Percentiles rank a stretch among this genome's conserved stretches.
These are phyloP conservation scores for Nephila pilipes DNA, from an alignment of 1,140 invertebrate genomes.

Conservation along the genomic window DNA sequence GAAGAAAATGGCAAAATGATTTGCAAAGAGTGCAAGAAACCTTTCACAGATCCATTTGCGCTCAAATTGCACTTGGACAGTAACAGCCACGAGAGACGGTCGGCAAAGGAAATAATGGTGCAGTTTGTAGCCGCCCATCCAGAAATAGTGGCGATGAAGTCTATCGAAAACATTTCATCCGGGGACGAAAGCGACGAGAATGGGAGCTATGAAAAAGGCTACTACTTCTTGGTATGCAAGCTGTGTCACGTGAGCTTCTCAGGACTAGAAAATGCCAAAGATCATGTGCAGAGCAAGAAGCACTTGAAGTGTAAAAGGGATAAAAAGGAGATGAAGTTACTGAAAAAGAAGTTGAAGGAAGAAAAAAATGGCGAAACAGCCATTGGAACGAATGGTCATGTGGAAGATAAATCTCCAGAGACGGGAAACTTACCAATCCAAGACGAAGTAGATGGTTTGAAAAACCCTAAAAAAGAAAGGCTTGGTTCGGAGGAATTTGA, in stretches of 20 bases:
- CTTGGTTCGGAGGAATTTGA: not conserved
- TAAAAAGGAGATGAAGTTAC: not conserved
- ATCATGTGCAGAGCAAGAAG: constrained; percentile 41
- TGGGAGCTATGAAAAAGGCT: not conserved
- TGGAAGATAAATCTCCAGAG: not conserved
- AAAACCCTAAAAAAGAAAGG: not conserved
- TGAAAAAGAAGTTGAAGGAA: not conserved
- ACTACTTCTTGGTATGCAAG: constrained; percentile 52
- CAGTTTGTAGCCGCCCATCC: constrained; percentile 3
- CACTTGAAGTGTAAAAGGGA: constrained; percentile 21
- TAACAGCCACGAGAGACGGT: constrained; percentile 45
- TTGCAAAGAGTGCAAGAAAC: constrained; percentile 50
- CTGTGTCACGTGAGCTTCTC: constrained; percentile 12
- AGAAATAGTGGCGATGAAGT: constrained; percentile 28
- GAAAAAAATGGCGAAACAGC: not conserved
- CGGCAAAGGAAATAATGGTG: not conserved
- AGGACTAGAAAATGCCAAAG: not conserved
- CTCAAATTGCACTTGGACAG: constrained; percentile 36
- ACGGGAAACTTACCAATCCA: not conserved
- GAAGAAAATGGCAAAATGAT: not conserved
- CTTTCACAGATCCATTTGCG: constrained; percentile 2
- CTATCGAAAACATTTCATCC: not conserved
- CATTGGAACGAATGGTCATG: not conserved
- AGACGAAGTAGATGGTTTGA: not conserved
- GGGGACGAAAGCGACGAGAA: constrained; percentile 18